Percentiles rank a stretch among this genome's conserved stretches.
phyloP scores from a whole-genome alignment of 2,113 vertebrate species.

The Paradisaea rubra region DNA sequence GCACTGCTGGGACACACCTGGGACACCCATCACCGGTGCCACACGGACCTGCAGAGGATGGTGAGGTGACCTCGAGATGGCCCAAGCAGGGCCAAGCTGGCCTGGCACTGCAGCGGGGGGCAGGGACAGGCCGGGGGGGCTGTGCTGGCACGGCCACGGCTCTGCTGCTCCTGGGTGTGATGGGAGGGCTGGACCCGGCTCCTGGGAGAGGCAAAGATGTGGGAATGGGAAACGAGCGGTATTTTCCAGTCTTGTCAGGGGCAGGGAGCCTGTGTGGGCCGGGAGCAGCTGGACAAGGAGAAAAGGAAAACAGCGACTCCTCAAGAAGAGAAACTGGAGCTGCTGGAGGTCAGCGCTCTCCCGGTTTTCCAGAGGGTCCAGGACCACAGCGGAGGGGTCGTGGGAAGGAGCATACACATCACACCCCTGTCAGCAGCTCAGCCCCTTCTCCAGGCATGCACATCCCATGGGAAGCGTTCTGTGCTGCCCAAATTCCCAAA shows the following conservation, averaged over 20 bases:
- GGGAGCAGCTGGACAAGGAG: conserved; percentile 48
- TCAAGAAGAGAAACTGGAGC: conserved; percentile 60
- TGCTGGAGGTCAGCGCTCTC: conserved; percentile 65
- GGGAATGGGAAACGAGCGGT: conserved; percentile 53
- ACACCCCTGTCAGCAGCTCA: background rate
- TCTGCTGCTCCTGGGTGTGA: background rate
- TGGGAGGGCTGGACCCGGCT: conserved; percentile 38
- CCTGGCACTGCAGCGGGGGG: background rate
- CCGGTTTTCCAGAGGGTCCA: rapidly evolving
- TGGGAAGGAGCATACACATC: background rate
- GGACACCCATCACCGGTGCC: conserved; percentile 24
- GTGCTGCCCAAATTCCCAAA: background rate
- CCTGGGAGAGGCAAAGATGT: conserved; percentile 17
- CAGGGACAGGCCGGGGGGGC: background rate
- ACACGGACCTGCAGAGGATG: conserved; percentile 7
- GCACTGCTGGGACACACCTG: background rate
- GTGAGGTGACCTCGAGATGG: background rate
- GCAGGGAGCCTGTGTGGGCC: background rate
- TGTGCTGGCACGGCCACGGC: rapidly evolving
- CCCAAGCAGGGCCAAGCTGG: background rate
- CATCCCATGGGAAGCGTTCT: rapidly evolving
- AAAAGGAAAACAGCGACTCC: conserved; percentile 10
- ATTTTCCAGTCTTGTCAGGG: conserved; percentile 35
- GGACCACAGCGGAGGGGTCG: rapidly evolving
- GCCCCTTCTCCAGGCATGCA: rapidly evolving